These are phyloP conservation scores for Trogon melanurus DNA, from an alignment of 2,113 vertebrate species.

Conservation along the genomic window DNA sequence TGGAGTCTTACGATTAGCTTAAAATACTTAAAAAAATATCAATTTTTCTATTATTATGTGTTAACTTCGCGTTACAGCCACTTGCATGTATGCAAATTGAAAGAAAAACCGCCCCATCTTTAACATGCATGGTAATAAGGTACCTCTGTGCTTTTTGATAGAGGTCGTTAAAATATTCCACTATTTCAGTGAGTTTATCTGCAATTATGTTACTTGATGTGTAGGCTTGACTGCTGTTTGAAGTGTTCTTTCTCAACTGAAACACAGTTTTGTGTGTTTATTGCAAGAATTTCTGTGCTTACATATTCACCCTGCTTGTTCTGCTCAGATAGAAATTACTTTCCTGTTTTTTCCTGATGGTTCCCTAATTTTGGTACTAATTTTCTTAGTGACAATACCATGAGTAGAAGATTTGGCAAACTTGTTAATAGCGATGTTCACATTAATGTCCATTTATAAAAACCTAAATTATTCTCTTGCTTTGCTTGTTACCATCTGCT, in stretches of 20 bases:
- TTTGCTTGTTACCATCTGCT: neutral
- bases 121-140: conserved; percentile 10
- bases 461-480: neutral
- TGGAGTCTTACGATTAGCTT: neutral
- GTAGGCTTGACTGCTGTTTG: conserved; percentile 22
- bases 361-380: neutral
- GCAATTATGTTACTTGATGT: neutral
- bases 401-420: neutral
- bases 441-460: neutral
- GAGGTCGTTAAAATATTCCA: neutral
- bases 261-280: neutral
- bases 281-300: conserved; percentile 66
- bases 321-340: neutral
- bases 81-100: conserved; percentile 30
- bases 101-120: neutral
- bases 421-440: neutral
- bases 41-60: neutral
- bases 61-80: neutral
- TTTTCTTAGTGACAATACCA: neutral
- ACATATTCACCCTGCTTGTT: neutral
- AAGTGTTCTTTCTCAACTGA: conserved; percentile 31
- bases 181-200: neutral
- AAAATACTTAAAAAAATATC: neutral
- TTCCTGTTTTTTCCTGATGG: neutral
- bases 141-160: neutral